Base-by-base conservation (phyloP, 2,113 vertebrate genomes). In the Bubalus kerabau region DNA sequence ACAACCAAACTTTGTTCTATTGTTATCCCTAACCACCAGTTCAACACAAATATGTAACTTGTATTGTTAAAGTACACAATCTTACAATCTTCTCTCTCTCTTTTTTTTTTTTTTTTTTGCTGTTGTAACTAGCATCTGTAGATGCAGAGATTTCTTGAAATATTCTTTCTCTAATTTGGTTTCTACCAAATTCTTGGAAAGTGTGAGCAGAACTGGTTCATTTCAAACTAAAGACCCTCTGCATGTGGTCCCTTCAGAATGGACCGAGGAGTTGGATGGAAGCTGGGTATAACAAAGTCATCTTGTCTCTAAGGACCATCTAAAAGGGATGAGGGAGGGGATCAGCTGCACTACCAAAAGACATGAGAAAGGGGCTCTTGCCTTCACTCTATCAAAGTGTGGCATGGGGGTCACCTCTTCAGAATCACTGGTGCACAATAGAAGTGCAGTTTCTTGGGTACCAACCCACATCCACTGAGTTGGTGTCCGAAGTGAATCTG, bases 1-100 rank as follows among this genome's bases (percentile, higher is more conserved):
- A 98, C 95, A 98, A 94, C 94, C 88, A 71, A 97, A 3, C 97
- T 96, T 98, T 97, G 92, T 98, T 80, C 95, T 67, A 94, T 94
- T 96, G 97, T 98, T 87, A 71, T 59, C 74, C 76, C 95, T 85
- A 89, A 87, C 50, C 76, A 95, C 76, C 84, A 23, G 12, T 57
- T 89, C 59, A 92, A 89, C 93, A 94, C 89, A 59, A 96, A 94
- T 90, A 85, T 81, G 64, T 91, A 93, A 67, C 89, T 93, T 95
- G 91, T 91, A 46, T 94, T 93, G 89, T 86, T 78, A 24, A 92
- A 90, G 81, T 10, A 74, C 36, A 97, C 87, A 92, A 48, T 64
- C 88, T 97, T 36, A 36, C 36, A 36, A 36, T 36, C 36, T 36
- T 36, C 36, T 36, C 36, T 96, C 85, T 93, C 64, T 57, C 21